phyloP scores from a whole-genome alignment of 2,113 vertebrate genomes.

The Natator depressus region DNA sequence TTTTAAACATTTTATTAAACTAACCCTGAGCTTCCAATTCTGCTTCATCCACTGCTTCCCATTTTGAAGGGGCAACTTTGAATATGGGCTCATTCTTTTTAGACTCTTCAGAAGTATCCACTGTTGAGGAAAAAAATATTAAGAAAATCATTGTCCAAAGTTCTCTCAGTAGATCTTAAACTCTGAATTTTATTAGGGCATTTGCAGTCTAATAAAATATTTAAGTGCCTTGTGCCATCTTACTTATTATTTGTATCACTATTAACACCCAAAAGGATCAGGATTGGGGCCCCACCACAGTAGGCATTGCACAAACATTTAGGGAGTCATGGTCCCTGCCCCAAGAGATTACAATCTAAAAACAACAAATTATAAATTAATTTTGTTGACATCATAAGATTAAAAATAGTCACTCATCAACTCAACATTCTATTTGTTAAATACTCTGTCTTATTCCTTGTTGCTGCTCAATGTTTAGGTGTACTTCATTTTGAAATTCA shows the following conservation, averaged over 20 bases:
- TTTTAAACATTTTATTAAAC: constrained; percentile 21
- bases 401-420: neutral
- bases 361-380: neutral
- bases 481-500: neutral
- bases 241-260: neutral
- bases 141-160: neutral
- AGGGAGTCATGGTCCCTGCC: neutral
- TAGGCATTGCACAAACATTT: neutral
- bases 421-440: neutral
- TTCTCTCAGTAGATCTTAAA: neutral
- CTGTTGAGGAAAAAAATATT: constrained; percentile 57
- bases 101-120: constrained; percentile 82
- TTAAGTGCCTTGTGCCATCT: neutral
- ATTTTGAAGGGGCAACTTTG: constrained; percentile 97
- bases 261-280: neutral
- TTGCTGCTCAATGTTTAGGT: neutral
- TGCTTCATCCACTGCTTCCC: constrained; percentile 96
- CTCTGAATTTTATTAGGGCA: neutral
- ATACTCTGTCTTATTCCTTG: neutral
- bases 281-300: neutral
- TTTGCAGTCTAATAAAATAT: neutral
- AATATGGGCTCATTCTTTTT: constrained; percentile 93
- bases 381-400: neutral
- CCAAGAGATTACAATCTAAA: neutral
- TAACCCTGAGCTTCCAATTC: constrained; percentile 94